Conservation (phyloP, 1,140 invertebrate species). For the Diachasma alloeum region DNA sequence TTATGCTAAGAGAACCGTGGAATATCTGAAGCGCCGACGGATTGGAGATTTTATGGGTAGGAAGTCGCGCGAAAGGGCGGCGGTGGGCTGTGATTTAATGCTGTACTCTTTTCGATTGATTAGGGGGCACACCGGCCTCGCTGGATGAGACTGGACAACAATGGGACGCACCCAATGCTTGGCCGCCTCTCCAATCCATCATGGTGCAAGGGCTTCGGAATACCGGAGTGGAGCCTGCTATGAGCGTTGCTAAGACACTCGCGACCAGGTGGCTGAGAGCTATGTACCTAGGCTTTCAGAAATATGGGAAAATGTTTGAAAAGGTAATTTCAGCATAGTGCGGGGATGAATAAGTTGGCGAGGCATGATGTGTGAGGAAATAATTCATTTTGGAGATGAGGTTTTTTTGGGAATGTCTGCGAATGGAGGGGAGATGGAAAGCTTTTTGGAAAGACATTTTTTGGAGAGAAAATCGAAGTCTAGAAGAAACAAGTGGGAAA, state of each 20-base stretch:
- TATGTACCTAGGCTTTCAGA: conserved; percentile 68
- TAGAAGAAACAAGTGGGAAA: no score
- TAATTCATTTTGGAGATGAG: no score
- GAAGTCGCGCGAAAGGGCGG: background rate
- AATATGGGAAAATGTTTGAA: conserved; percentile 80
- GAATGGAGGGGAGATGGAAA: no score
- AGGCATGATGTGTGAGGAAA: no score
- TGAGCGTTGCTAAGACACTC: conserved; percentile 64
- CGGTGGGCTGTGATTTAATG: background rate
- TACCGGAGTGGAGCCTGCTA: conserved; percentile 59
- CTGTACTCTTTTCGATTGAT: background rate
- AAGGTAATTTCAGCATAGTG: conserved; percentile 68
- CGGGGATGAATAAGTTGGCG: no score
- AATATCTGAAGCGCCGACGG: conserved; percentile 65
- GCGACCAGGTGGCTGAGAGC: conserved; percentile 70
- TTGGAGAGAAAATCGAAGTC: no score
- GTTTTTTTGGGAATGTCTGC: conserved; percentile 18
- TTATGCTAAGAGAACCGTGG: conserved; percentile 54
- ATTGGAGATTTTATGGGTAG: conserved; percentile 49
- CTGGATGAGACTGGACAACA: conserved; percentile 77
- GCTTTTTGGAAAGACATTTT: no score
- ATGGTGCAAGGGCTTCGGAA: conserved; percentile 68
- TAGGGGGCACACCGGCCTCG: conserved; percentile 80
- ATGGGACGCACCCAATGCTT: conserved; percentile 91
- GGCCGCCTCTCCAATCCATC: conserved; percentile 83